Evolutionary conservation across 30 jellyfish, hydroid and myxozoan genomes (phyloP).

Genomic region (Aurelia aurita): DNA sequence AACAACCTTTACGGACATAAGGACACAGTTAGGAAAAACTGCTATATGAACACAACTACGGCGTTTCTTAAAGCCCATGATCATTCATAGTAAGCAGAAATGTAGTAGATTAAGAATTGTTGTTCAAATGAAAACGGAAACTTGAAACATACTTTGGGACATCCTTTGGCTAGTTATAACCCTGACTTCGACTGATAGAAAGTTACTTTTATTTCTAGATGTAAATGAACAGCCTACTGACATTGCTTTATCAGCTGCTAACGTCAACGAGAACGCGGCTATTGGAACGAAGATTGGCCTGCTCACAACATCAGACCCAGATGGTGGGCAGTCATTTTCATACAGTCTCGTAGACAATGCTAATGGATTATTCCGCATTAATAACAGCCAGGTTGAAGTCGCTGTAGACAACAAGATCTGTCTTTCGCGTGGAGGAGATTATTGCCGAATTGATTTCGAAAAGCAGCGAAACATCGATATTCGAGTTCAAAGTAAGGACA

Average conservation of each 20-base stretch:
- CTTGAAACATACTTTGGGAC: too few relatives aligned
- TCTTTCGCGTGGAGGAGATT: constrained; percentile 67
- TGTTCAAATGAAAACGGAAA: too few relatives aligned
- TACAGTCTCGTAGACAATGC: constrained; percentile 71
- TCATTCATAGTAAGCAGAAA: too few relatives aligned
- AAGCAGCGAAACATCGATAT: constrained; percentile 22
- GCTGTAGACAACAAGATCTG: constrained; percentile 70
- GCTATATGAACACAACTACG: too few relatives aligned
- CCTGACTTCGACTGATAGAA: neutral
- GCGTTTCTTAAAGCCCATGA: too few relatives aligned
- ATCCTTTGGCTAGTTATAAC: too few relatives aligned
- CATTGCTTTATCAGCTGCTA: constrained; percentile 12
- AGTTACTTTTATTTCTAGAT: constrained; percentile 25
- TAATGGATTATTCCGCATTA: constrained; percentile 65
- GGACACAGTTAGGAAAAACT: too few relatives aligned
- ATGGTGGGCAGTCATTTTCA: constrained; percentile 70
- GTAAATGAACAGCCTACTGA: constrained; percentile 88
- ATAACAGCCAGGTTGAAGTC: constrained; percentile 59
- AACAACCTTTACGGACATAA: too few relatives aligned
- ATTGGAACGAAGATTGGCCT: constrained; percentile 73
- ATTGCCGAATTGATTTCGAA: constrained; percentile 78
- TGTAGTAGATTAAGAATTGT: too few relatives aligned
- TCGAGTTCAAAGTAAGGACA: constrained; percentile 69
- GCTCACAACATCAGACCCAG: constrained; percentile 67
- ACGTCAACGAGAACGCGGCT: constrained; percentile 67